Conservation (phyloP, 2,113 vertebrate genomes). For the Bombycilla garrulus region DNA sequence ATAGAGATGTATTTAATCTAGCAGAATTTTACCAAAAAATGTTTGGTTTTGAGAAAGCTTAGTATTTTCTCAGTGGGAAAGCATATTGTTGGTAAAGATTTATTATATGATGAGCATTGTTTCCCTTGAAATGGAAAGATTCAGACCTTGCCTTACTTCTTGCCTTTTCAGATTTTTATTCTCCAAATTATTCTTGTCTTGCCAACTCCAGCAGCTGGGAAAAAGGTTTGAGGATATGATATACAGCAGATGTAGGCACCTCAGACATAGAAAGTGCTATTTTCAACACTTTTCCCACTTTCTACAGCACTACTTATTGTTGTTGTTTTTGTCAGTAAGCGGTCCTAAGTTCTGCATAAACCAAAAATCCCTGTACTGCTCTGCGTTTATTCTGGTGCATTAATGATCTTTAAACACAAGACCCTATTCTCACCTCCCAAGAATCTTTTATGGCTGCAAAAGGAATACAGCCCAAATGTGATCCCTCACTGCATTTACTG, state of each 20-base stretch:
- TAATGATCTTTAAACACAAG: not conserved
- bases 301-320: not conserved
- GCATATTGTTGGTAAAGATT: not conserved
- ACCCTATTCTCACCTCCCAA: not conserved
- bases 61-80: not conserved
- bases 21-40: constrained; percentile 42
- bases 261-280: not conserved
- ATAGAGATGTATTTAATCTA: constrained; percentile 51
- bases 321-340: not conserved
- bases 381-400: not conserved
- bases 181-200: not conserved
- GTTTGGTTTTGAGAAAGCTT: not conserved
- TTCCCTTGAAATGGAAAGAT: not conserved
- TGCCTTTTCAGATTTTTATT: constrained; percentile 31
- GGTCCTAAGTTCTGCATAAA: not conserved
- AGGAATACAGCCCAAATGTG: no score
- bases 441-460: not conserved
- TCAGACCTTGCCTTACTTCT: constrained; percentile 30
- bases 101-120: not conserved
- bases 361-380: not conserved
- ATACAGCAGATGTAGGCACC: not conserved
- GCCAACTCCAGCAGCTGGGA: not conserved
- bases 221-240: not conserved
- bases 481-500: not conserved
- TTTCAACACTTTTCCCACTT: not conserved